These are phyloP conservation scores for Glareola pratincola DNA, from an alignment of 2,113 vertebrate species.

Conservation along the genomic window DNA sequence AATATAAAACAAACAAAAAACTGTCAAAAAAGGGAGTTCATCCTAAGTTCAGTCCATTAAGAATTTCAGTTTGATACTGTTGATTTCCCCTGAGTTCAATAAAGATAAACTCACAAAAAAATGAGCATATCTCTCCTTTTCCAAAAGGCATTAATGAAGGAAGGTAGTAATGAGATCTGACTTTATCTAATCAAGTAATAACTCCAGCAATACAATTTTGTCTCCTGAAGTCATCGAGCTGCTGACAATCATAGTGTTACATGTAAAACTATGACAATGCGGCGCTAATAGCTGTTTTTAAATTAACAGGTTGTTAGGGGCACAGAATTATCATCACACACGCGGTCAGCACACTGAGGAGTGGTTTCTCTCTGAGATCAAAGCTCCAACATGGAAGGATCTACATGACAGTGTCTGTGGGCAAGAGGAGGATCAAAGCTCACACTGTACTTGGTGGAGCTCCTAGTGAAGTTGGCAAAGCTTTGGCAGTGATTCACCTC, in stretches of 20 bases:
- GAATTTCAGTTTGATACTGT: not conserved
- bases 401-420: not conserved
- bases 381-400: not conserved
- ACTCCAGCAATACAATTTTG: not conserved
- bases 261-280: rapidly evolving
- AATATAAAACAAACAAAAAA: slow-evolving; percentile 8
- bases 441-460: not conserved
- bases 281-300: not conserved
- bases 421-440: not conserved
- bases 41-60: slow-evolving; percentile 46
- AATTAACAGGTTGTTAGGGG: not conserved
- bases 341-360: not conserved
- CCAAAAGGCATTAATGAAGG: not conserved
- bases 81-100: slow-evolving; percentile 50
- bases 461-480: not conserved
- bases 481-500: not conserved
- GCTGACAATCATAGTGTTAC: not conserved
- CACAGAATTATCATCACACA: not conserved
- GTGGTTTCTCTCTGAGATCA: not conserved
- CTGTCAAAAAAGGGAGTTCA: slow-evolving; percentile 23
- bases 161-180: not conserved
- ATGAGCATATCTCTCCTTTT: not conserved
- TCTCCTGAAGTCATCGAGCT: not conserved
- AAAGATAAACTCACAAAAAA: not conserved
- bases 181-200: not conserved